phyloP scores from a whole-genome alignment of 2,113 vertebrate genomes.

The Bubo scandiacus region DNA sequence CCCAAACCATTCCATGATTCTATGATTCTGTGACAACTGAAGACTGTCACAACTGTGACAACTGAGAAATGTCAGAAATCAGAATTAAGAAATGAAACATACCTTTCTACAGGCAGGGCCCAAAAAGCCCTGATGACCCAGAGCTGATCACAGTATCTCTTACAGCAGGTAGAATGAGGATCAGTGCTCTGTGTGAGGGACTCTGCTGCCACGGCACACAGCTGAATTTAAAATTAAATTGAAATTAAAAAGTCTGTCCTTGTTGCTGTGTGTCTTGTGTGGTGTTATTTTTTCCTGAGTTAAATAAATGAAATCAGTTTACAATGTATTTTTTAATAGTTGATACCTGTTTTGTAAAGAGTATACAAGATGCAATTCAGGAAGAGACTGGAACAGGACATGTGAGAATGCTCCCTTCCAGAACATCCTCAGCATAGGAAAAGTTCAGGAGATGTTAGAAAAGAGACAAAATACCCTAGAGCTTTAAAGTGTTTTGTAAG shows the following conservation, averaged over 20 bases:
- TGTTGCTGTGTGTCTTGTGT: background rate
- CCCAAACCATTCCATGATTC: background rate
- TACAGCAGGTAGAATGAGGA: background rate
- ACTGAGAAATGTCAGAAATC: background rate
- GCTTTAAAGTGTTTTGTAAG: background rate
- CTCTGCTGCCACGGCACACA: background rate
- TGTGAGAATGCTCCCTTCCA: background rate
- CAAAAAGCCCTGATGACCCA: background rate
- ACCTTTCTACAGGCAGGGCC: background rate
- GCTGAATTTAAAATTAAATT: background rate
- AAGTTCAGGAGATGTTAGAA: background rate
- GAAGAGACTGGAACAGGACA: background rate
- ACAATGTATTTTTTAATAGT: background rate
- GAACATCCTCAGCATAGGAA: background rate
- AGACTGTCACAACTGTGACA: background rate
- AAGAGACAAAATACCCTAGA: background rate
- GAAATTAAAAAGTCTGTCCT: background rate
- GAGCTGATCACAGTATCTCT: background rate
- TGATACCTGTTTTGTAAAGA: background rate
- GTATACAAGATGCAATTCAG: background rate
- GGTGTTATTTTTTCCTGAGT: background rate
- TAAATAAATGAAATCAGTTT: background rate
- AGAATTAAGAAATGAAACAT: background rate
- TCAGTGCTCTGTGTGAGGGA: background rate
- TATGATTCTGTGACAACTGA: background rate